Conservation (phyloP, 2,113 vertebrate genomes). For the Protobothrops mucrosquamatus region DNA sequence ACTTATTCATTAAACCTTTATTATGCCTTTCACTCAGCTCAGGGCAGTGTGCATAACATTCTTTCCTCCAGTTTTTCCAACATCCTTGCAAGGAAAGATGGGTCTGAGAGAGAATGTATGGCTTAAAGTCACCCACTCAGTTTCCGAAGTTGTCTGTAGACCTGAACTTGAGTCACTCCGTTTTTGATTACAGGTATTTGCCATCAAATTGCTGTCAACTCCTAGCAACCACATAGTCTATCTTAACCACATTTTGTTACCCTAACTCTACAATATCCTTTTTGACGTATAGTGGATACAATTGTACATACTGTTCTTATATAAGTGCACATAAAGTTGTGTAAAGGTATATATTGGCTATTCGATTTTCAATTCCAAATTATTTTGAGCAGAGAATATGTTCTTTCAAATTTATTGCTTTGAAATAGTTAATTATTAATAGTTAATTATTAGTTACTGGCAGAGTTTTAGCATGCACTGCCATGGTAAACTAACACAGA, state of each 20-base stretch:
- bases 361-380: not conserved
- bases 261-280: not conserved
- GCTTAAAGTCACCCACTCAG: not conserved
- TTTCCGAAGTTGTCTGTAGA: not conserved
- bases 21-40: too few species aligned
- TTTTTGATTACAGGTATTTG: not conserved
- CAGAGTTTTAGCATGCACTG: not conserved
- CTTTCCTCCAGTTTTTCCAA: too few species aligned
- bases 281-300: not conserved
- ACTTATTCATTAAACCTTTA: too few species aligned
- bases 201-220: not conserved
- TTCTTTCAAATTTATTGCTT: not conserved
- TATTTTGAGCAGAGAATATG: not conserved
- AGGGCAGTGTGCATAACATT: too few species aligned
- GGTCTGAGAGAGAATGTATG: not conserved
- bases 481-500: not conserved
- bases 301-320: not conserved
- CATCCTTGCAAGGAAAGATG: too few species aligned
- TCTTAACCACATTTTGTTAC: not conserved
- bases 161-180: not conserved
- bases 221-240: not conserved
- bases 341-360: not conserved
- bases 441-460: not conserved
- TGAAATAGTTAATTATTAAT: not conserved
- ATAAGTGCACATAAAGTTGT: not conserved